Base-by-base conservation (phyloP, 2,888 invertebrate genomes). In the Agrypnus murinus region DNA sequence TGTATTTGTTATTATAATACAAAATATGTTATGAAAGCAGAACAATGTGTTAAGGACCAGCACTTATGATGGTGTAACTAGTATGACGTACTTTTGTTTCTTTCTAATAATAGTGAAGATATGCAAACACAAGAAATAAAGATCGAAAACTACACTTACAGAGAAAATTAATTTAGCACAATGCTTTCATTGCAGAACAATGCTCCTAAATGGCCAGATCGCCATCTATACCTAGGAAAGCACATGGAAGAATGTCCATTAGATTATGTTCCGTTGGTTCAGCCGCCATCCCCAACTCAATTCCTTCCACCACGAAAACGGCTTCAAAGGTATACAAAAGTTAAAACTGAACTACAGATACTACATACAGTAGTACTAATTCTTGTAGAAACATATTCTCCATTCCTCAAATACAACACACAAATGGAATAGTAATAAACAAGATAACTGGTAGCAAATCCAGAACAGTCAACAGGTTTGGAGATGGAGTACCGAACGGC, bases 141-240 rank as follows among this genome's bases (percentile, higher is more conserved):
- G n/a, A n/a, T n/a, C n/a, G n/a, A n/a, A n/a, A n/a, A n/a, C n/a
- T n/a, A n/a, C n/a, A n/a, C n/a, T n/a, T n/a, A n/a, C n/a, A n/a
- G n/a, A n/a, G n/a, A n/a, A n/a, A n/a, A n/a, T n/a, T n/a, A n/a
- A n/a, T n/a, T n/a, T n/a, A n/a, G n/a, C n/a, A n/a, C n/a, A n/a
- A n/a, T 34, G 12, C 2, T 14, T 31, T 19, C 4, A 0, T 69
- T 34, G 14, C 31, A 63, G 64, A n/a, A 14, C 2, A 40, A 38
- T 12, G 7, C 14, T 2, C 58, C 66, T 17, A 81, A 81, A 72
- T 91, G 91, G 91, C 84, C 84, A 0, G 87, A 89, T 60, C 89
- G 89, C 78, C 83, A 88, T 78, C 78, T 90, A 55, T 91, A 89
- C 78, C 82, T 91, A 50, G 91, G 91, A 10, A 80, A 84, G 48